A percentile compares a stretch with the other conserved stretches of the same genome.
These are phyloP conservation scores for Euzophera pinguis DNA, from an alignment of 2,888 invertebrate genomes.

Conservation along the genomic window DNA sequence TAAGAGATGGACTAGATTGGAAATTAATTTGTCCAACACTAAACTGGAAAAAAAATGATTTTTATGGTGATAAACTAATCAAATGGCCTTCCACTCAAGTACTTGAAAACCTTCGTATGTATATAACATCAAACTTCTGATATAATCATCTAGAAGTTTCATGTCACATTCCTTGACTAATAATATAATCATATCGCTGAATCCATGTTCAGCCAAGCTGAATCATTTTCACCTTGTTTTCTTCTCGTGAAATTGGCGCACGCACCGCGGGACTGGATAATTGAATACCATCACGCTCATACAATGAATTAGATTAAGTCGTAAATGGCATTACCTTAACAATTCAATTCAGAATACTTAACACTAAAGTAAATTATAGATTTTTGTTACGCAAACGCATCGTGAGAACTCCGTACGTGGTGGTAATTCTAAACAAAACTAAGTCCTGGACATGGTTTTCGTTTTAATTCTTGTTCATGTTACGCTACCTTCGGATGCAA, in stretches of 20 bases:
- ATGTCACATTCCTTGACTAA: slow-evolving; percentile 13
- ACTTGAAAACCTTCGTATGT: no score
- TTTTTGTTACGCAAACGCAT: slow-evolving; percentile 37
- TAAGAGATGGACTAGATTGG: no score
- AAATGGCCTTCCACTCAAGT: no score
- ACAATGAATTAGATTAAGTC: slow-evolving; percentile 49
- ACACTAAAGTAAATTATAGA: slow-evolving; percentile 16
- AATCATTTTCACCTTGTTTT: slow-evolving; percentile 70
- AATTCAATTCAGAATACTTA: neutral
- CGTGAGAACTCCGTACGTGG: slow-evolving; percentile 73
- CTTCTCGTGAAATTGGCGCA: slow-evolving; percentile 68
- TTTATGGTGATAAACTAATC: no score
- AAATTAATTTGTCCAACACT: no score
- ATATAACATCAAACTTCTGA: no score
- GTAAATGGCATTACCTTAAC: slow-evolving; percentile 23
- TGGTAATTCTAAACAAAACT: slow-evolving; percentile 54
- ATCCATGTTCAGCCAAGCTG: slow-evolving; percentile 52
- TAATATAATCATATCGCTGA: slow-evolving; percentile 20
- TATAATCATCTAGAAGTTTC: neutral
- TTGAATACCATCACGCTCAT: slow-evolving; percentile 72
- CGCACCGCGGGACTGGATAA: slow-evolving; percentile 53
- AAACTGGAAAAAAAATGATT: no score
- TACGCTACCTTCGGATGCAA: slow-evolving; percentile 9
- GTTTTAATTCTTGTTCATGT: slow-evolving; percentile 3
- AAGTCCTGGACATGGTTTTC: slow-evolving; percentile 24